Percentiles rank a stretch among this genome's conserved stretches.
phyloP scores from a whole-genome alignment of 2,888 invertebrate species.

The Euproctis similis region DNA sequence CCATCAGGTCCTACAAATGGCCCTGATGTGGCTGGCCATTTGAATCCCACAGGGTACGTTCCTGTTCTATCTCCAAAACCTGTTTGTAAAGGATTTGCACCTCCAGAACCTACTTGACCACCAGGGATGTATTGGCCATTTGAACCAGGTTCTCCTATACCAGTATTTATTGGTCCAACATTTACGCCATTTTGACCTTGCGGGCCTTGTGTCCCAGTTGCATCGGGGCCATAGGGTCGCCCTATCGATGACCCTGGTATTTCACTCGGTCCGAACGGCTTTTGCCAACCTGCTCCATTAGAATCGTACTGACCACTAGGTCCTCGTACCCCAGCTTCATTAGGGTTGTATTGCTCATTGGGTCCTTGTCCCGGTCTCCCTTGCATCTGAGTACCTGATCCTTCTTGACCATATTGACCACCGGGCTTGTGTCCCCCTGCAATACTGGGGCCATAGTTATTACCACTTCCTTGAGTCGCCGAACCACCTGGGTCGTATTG shows the following conservation, averaged over 20 bases:
- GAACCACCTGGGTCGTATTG: constrained; percentile 5
- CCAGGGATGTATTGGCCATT: constrained; percentile 3
- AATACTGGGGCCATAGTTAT: not conserved
- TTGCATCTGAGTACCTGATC: too few relatives aligned
- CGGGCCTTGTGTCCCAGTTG: not conserved
- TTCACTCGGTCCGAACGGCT: too few relatives aligned
- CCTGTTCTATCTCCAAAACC: constrained; percentile 6
- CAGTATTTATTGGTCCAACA: not conserved
- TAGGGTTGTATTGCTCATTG: not conserved
- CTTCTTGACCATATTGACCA: not conserved
- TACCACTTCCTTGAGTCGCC: constrained; percentile 1
- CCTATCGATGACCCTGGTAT: too few relatives aligned
- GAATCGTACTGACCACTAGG: not conserved
- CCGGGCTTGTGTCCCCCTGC: not conserved
- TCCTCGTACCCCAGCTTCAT: not conserved
- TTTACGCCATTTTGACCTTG: not conserved
- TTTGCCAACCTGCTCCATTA: too few relatives aligned
- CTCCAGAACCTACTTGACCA: not conserved
- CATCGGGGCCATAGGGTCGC: not conserved
- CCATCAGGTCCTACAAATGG: constrained; percentile 30
- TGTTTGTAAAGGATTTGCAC: constrained; percentile 2
- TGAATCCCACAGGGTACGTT: constrained; percentile 9
- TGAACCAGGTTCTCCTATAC: not conserved
- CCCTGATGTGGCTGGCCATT: constrained; percentile 27
- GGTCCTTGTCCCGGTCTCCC: too few relatives aligned